Percentiles rank a stretch among this genome's conserved stretches.
Conservation (phyloP, 2,888 invertebrate species). For the Dryobotodes eremita region DNA sequence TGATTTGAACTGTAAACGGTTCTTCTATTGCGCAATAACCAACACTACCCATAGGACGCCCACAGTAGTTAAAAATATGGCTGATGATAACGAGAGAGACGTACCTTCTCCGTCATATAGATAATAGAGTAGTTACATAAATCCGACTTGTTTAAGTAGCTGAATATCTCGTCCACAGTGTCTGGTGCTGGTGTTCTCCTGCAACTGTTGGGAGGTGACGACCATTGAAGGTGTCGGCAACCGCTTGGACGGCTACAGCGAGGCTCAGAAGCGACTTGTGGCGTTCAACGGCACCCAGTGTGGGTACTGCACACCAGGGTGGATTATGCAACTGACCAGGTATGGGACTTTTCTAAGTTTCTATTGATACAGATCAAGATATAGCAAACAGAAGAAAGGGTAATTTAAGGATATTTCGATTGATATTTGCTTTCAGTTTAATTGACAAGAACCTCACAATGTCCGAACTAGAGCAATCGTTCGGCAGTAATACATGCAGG, state of each 20-base stretch:
- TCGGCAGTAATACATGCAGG: conserved; percentile 95
- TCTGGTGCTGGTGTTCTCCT: conserved; percentile 91
- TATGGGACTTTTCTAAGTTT: conserved; percentile 66
- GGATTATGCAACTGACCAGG: conserved; percentile 94
- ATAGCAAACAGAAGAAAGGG: background rate
- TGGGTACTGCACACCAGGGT: conserved; percentile 94
- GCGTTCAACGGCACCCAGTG: conserved; percentile 93
- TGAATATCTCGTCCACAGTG: conserved; percentile 73
- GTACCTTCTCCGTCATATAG: no score
- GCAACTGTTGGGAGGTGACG: conserved; percentile 92
- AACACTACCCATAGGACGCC: no score
- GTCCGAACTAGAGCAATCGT: conserved; percentile 93
- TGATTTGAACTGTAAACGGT: no score
- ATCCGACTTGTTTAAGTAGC: background rate
- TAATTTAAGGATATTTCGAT: background rate
- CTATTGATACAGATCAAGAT: background rate
- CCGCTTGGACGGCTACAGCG: conserved; percentile 91
- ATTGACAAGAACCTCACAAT: conserved; percentile 90
- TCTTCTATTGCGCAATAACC: no score
- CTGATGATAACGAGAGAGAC: no score
- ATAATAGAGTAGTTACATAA: background rate
- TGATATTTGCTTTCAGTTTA: conserved; percentile 79
- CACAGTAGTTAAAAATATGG: no score
- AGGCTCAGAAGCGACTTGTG: conserved; percentile 91
- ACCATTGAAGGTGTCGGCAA: conserved; percentile 94